Evolutionary conservation across 2,888 invertebrate species (phyloP).

Genomic region (Drosophila fulvimacula): DNA sequence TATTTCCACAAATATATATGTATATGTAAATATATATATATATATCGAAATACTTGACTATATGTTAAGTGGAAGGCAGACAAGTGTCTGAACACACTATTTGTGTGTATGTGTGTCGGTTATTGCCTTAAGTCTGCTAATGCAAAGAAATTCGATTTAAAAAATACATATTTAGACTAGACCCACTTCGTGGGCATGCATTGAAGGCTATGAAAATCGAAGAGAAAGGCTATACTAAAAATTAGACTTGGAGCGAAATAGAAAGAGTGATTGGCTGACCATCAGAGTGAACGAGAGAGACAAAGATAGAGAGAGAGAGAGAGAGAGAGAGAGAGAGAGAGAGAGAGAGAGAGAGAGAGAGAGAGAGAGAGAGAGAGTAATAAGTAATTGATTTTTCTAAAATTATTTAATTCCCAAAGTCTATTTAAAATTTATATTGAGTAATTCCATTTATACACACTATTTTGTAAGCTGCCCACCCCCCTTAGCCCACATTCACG

Average conservation of each 20-base stretch:
- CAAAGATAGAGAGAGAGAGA: too few species aligned
- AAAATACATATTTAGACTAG: constrained; percentile 7
- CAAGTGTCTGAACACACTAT: constrained; percentile 37
- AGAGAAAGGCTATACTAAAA: constrained; percentile 12
- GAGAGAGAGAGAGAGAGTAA: too few species aligned
- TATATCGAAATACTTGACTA: constrained; percentile 16
- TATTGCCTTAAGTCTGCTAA: constrained; percentile 26
- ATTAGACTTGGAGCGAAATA: neutral
- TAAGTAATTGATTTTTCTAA: too few species aligned
- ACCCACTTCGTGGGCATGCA: neutral
- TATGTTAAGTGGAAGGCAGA: constrained; percentile 48
- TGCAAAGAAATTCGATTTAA: constrained; percentile 19
- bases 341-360: too few species aligned
- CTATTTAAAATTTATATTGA: too few species aligned
- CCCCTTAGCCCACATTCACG: neutral
- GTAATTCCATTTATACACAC: neutral
- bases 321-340: neutral
- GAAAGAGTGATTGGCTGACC: neutral
- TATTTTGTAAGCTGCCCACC: too few species aligned
- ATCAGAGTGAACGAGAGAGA: neutral
- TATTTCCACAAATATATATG: constrained; percentile 20
- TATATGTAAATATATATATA: neutral
- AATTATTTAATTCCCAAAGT: too few species aligned
- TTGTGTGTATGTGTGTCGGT: constrained; percentile 24
- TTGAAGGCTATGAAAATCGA: constrained; percentile 15